These are phyloP conservation scores for Athetis lepigone DNA, from an alignment of 2,888 invertebrate genomes.

Conservation along the genomic window DNA sequence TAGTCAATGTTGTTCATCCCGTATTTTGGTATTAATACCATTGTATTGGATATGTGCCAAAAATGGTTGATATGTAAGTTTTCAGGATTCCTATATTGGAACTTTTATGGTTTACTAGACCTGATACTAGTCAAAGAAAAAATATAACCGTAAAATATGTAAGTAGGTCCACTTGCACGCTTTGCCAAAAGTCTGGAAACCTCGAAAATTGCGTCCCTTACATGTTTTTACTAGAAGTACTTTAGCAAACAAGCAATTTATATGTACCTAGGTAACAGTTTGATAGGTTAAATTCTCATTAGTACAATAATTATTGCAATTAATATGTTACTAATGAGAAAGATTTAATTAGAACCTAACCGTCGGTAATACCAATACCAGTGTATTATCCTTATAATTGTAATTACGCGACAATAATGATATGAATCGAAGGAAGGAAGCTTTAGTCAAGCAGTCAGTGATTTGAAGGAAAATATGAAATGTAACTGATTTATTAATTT, in stretches of 20 bases:
- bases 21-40: conserved; percentile 12
- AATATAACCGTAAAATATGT: conserved; percentile 28
- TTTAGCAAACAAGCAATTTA: conserved; percentile 3
- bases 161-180: background rate
- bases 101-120: conserved; percentile 12
- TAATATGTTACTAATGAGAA: too few relatives aligned
- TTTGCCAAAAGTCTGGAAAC: conserved; percentile 25
- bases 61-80: conserved; percentile 8
- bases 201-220: background rate
- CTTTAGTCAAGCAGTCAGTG: conserved; percentile 1
- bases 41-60: conserved; percentile 28
- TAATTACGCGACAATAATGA: conserved; percentile 30
- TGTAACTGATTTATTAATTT: too few relatives aligned
- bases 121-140: conserved; percentile 15
- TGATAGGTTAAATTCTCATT: conserved; percentile 46
- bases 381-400: conserved; percentile 38
- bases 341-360: too few relatives aligned
- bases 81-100: conserved; percentile 28
- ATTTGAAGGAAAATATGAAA: background rate
- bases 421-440: background rate
- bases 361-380: too few relatives aligned
- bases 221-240: background rate
- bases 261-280: conserved; percentile 12
- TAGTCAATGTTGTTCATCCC: too few relatives aligned
- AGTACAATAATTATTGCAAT: conserved; percentile 40